These are phyloP conservation scores for Catharus minimus DNA, from an alignment of 2,113 vertebrate species.

Conservation along the genomic window DNA sequence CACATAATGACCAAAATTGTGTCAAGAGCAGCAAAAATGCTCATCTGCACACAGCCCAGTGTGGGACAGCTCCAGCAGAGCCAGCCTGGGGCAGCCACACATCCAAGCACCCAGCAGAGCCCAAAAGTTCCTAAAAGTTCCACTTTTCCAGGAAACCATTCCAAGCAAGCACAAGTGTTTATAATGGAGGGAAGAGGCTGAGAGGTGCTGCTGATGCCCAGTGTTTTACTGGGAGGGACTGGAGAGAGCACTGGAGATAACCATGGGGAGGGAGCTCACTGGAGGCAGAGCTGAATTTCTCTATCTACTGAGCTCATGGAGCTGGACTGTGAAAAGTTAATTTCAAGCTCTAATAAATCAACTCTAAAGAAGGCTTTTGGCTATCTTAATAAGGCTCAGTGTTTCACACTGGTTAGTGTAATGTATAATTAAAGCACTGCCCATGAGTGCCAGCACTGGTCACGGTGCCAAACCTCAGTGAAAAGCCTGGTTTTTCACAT, in stretches of 20 bases:
- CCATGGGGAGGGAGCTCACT: neutral
- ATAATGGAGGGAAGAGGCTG: neutral
- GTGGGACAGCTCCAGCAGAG: neutral
- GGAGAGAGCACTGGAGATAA: neutral
- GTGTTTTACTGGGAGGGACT: neutral
- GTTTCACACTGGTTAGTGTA: constrained; percentile 47
- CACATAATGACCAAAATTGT: neutral
- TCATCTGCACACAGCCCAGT: neutral
- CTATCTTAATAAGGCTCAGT: constrained; percentile 34
- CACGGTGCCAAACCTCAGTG: neutral
- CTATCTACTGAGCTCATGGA: neutral
- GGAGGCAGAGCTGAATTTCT: neutral
- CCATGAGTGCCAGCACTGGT: neutral
- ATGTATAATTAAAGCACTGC: constrained; percentile 40
- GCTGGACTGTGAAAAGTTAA: constrained; percentile 58
- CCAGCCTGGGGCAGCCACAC: neutral
- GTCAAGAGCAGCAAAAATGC: neutral
- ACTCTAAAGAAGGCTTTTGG: constrained; percentile 26
- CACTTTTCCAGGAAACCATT: neutral
- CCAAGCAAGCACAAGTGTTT: neutral
- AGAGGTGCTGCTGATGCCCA: neutral
- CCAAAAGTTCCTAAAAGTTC: neutral
- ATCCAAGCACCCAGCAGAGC: neutral
- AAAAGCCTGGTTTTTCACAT: constrained; percentile 5
- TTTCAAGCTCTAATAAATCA: constrained; percentile 63